phyloP scores from a whole-genome alignment of 2,888 invertebrate species.

The Clivina fossor region DNA sequence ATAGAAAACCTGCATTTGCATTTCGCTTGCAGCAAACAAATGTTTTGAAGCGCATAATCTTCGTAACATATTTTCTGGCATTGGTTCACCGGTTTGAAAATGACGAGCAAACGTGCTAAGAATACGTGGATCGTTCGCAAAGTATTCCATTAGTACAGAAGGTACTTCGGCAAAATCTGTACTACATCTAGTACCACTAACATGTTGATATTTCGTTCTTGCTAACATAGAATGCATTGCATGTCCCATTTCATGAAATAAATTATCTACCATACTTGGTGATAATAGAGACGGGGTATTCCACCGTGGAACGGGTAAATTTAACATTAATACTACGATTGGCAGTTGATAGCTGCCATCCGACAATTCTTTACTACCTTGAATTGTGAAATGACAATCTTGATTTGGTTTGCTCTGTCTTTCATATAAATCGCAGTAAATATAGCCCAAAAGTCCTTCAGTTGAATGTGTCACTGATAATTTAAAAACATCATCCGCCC shows the following conservation, averaged over 20 bases:
- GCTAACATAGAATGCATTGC: slow-evolving; percentile 99
- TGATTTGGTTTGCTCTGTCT: slow-evolving; percentile 90
- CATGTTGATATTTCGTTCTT: slow-evolving; percentile 92
- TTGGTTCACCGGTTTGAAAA: slow-evolving; percentile 82
- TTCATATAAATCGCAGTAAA: slow-evolving; percentile 97
- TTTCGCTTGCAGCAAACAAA: slow-evolving; percentile 84
- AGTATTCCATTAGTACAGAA: slow-evolving; percentile 98
- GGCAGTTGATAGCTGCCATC: slow-evolving; percentile 88
- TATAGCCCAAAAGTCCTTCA: slow-evolving; percentile 84
- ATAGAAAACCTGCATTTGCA: slow-evolving; percentile 84
- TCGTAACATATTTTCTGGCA: slow-evolving; percentile 78
- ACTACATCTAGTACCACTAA: slow-evolving; percentile 93
- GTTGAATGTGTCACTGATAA: slow-evolving; percentile 82
- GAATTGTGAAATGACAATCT: slow-evolving; percentile 98
- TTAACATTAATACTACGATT: slow-evolving; percentile 90
- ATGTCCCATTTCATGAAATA: slow-evolving; percentile 99
- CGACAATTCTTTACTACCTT: slow-evolving; percentile 79
- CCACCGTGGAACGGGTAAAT: slow-evolving; percentile 75
- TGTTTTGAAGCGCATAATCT: slow-evolving; percentile 83
- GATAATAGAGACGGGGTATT: slow-evolving; percentile 77
- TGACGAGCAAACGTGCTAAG: slow-evolving; percentile 85
- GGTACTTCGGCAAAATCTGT: slow-evolving; percentile 99
- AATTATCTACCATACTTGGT: slow-evolving; percentile 87
- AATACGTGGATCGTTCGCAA: slow-evolving; percentile 85
- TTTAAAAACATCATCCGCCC: slow-evolving; percentile 89